phyloP scores from a whole-genome alignment of 2,113 vertebrate genomes.

The Meles meles region DNA sequence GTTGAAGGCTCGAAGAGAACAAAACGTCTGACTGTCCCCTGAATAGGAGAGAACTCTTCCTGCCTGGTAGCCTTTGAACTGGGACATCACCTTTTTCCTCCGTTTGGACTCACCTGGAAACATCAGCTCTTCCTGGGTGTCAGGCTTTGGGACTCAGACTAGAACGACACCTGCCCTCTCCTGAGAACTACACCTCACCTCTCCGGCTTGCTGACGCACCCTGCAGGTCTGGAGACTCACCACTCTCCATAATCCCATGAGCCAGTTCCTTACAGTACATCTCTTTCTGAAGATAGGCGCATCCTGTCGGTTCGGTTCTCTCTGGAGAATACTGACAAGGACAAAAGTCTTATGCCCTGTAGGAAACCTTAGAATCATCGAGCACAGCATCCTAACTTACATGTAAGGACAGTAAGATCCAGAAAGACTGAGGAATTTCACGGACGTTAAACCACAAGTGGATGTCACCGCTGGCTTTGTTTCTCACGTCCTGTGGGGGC shows the following conservation, averaged over 20 bases:
- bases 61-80: rapidly evolving
- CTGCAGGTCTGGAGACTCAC: background rate
- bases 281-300: background rate
- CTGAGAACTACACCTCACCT: no score
- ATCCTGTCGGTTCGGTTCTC: background rate
- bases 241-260: no score
- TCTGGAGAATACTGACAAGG: background rate
- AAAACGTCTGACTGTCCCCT: background rate
- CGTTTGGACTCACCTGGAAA: background rate
- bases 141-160: background rate
- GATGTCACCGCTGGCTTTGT: background rate
- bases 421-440: background rate
- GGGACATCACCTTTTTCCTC: background rate
- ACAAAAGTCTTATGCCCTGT: background rate
- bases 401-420: background rate
- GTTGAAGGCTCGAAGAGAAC: background rate
- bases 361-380: background rate
- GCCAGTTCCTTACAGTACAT: background rate
- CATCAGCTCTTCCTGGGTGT: background rate
- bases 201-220: background rate
- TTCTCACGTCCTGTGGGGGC: no score
- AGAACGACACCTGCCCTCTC: background rate
- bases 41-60: background rate
- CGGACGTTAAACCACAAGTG: background rate
- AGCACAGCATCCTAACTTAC: background rate